Conservation (phyloP, 2,113 vertebrate genomes). For the Cephalopholis sonnerati region DNA sequence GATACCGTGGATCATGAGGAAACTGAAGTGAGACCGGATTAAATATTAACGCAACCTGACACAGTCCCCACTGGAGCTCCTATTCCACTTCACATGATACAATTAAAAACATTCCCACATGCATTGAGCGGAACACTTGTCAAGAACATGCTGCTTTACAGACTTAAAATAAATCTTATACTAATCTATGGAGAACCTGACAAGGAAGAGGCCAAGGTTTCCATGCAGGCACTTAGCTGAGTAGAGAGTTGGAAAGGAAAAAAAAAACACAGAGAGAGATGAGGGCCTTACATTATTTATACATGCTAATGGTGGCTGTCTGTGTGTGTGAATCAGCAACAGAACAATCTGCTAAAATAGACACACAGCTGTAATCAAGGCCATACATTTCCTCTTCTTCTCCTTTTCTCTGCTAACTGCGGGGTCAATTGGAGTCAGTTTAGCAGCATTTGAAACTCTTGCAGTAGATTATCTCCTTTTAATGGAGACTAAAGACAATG, state of each 20-base stretch:
- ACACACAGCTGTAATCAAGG: constrained; percentile 95
- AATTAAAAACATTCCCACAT: constrained; percentile 94
- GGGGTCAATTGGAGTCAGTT: constrained; percentile 96
- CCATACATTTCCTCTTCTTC: constrained; percentile 93
- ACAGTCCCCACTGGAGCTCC: constrained; percentile 87
- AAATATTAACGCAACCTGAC: constrained; percentile 86
- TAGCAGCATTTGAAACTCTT: constrained; percentile 92
- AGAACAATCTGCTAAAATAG: constrained; percentile 95
- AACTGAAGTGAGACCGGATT: constrained; percentile 79
- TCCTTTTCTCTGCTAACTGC: constrained; percentile 89
- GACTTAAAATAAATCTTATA: constrained; percentile 99
- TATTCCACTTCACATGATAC: constrained; percentile 88
- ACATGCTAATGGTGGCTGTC: constrained; percentile 96
- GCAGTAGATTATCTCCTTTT: constrained; percentile 86
- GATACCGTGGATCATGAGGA: constrained; percentile 71
- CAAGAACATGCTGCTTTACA: constrained; percentile 94
- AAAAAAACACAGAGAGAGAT: constrained; percentile 51
- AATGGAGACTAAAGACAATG: constrained; percentile 82
- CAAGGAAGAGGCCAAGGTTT: constrained; percentile 96
- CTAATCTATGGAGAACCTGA: constrained; percentile 99
- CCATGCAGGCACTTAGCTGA: constrained; percentile 96
- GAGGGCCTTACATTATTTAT: constrained; percentile 98
- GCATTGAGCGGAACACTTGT: constrained; percentile 90
- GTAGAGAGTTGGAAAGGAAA: constrained; percentile 87
- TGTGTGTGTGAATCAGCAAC: constrained; percentile 92